Conservation (phyloP, 1,140 invertebrate genomes). For the Vanessa atalanta region DNA sequence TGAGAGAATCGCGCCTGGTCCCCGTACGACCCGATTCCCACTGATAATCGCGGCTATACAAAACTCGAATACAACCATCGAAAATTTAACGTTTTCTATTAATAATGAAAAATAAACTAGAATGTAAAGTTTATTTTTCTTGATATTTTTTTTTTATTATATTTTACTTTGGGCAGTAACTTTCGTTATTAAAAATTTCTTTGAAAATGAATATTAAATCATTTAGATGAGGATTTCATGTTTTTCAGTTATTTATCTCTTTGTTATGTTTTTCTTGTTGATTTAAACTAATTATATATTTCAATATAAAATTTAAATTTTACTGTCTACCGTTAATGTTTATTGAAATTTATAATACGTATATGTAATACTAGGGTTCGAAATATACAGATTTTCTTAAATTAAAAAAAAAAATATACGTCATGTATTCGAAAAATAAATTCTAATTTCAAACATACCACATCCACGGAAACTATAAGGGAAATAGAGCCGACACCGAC, state of each 20-base stretch:
- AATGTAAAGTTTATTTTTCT: background rate
- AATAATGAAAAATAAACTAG: background rate
- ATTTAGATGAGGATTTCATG: too few species aligned
- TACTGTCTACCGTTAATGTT: too few species aligned
- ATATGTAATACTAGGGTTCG: too few species aligned
- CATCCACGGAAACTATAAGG: slow-evolving; percentile 50
- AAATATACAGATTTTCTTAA: too few species aligned
- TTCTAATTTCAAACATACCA: slow-evolving; percentile 38
- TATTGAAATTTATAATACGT: too few species aligned
- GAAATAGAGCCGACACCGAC: slow-evolving; percentile 15
- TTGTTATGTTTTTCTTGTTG: too few species aligned
- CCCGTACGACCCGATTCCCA: slow-evolving; percentile 49
- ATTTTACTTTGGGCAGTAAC: background rate
- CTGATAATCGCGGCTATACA: slow-evolving; percentile 45
- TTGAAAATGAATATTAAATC: too few species aligned
- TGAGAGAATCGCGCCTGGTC: slow-evolving; percentile 71
- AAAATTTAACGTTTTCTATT: background rate
- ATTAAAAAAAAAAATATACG: too few species aligned
- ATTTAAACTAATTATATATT: too few species aligned
- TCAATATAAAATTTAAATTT: too few species aligned
- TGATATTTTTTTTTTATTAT: background rate
- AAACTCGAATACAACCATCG: slow-evolving; percentile 13
- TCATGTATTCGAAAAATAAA: background rate
- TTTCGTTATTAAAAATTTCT: too few species aligned
- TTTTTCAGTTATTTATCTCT: too few species aligned